Evolutionary conservation across 2,888 invertebrate species (phyloP).

Genomic region (Sthenelais limicola): DNA sequence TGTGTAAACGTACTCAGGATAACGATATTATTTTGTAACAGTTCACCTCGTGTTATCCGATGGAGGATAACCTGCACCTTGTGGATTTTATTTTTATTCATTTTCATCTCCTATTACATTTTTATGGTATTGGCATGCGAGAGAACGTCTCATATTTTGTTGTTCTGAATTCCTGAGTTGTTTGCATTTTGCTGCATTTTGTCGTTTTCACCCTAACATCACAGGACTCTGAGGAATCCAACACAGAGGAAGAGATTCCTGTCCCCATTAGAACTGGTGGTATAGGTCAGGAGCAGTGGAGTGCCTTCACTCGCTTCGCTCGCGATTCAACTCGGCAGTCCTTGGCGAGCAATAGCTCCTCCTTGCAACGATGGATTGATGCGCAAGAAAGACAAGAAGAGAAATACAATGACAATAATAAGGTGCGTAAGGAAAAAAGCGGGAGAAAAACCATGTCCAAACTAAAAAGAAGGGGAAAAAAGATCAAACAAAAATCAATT

Average conservation of each 20-base stretch:
- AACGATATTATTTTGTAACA: no score
- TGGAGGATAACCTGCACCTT: not conserved
- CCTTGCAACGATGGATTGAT: conserved; percentile 81
- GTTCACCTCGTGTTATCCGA: no score
- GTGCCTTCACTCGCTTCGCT: conserved; percentile 66
- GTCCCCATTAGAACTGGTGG: conserved; percentile 45
- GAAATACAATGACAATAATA: conserved; percentile 24
- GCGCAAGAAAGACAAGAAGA: conserved; percentile 73
- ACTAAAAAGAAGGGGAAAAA: no score
- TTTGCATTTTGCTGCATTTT: conserved; percentile 39
- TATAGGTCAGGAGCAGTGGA: conserved; percentile 49
- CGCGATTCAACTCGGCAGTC: conserved; percentile 84
- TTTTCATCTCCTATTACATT: conserved; percentile 11
- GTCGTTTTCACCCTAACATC: conserved; percentile 20
- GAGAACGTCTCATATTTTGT: conserved; percentile 26
- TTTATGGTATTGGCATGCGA: conserved; percentile 25
- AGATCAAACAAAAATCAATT: no score
- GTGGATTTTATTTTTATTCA: conserved; percentile 9
- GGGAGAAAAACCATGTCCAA: no score
- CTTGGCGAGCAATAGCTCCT: conserved; percentile 84
- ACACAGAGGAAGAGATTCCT: conserved; percentile 51
- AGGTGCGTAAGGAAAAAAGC: no score
- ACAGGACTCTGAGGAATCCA: conserved; percentile 39
- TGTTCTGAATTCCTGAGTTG: conserved; percentile 22
- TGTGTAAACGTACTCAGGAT: no score